phyloP scores from a whole-genome alignment of 1,140 invertebrate species.

The Trichonephila clavipes region DNA sequence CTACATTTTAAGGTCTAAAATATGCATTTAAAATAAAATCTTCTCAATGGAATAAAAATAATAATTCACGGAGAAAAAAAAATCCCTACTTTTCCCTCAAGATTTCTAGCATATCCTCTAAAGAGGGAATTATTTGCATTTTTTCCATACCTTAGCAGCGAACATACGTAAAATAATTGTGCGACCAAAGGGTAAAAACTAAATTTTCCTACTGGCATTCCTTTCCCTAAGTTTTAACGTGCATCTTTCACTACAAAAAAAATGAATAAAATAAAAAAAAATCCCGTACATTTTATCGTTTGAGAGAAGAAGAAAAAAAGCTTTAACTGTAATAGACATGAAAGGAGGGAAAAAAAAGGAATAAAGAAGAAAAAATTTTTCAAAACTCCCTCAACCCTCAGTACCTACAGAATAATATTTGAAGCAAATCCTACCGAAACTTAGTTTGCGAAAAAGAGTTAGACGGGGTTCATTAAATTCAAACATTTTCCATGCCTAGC shows the following conservation, averaged over 20 bases:
- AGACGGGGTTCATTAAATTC: conserved; percentile 45
- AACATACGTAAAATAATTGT: background rate
- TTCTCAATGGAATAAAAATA: background rate
- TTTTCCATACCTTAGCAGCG: background rate
- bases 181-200: background rate
- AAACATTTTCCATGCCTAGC: conserved; percentile 37
- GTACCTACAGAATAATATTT: conserved; percentile 34
- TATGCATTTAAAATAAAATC: background rate
- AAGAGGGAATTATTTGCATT: background rate
- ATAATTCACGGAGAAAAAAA: background rate
- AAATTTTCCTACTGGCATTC: background rate
- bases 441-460: conserved; percentile 42
- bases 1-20: background rate
- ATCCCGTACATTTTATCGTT: background rate
- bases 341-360: background rate
- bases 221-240: background rate
- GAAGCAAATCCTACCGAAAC: conserved; percentile 31
- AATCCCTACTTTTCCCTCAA: background rate
- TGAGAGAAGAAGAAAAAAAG: background rate
- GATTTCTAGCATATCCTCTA: background rate
- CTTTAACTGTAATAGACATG: conserved; percentile 6
- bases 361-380: background rate
- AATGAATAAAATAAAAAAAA: background rate
- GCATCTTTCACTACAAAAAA: background rate
- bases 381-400: background rate